Percentiles rank a stretch among this genome's conserved stretches.
Evolutionary conservation across 2,797 vertebrate genomes (phyloP).

Genomic region (Lepidocolaptes lacrymiger): DNA sequence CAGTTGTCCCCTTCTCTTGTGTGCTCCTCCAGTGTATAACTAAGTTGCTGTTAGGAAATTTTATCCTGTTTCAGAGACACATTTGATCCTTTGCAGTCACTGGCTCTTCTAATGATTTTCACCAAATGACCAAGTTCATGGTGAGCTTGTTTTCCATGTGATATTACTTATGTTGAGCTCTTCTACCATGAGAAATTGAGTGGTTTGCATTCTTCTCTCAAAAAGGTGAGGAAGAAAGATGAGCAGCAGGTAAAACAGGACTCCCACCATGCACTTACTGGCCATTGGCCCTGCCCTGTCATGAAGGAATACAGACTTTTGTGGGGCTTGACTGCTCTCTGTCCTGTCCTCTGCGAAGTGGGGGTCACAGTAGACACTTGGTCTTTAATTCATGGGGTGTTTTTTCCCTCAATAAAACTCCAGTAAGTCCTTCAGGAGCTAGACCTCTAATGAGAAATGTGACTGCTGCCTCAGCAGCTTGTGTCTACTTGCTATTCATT

Average conservation of each 20-base stretch:
- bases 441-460: neutral
- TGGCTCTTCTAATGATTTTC: neutral
- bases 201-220: neutral
- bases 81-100: neutral
- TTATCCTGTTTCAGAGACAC: neutral
- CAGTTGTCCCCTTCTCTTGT: neutral
- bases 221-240: neutral
- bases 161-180: neutral
- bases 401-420: neutral
- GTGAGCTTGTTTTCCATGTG: neutral
- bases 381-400: rapidly evolving
- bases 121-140: neutral
- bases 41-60: neutral
- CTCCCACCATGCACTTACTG: neutral
- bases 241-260: neutral
- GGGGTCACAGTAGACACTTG: neutral
- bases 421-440: neutral
- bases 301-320: neutral
- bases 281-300: too few relatives aligned
- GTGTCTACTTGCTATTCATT: neutral
- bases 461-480: neutral
- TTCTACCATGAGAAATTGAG: neutral
- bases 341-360: neutral
- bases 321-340: neutral
- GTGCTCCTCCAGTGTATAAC: neutral